These are phyloP conservation scores for Zygogramma bicolorata DNA, from an alignment of 2,888 invertebrate genomes.

Conservation along the genomic window DNA sequence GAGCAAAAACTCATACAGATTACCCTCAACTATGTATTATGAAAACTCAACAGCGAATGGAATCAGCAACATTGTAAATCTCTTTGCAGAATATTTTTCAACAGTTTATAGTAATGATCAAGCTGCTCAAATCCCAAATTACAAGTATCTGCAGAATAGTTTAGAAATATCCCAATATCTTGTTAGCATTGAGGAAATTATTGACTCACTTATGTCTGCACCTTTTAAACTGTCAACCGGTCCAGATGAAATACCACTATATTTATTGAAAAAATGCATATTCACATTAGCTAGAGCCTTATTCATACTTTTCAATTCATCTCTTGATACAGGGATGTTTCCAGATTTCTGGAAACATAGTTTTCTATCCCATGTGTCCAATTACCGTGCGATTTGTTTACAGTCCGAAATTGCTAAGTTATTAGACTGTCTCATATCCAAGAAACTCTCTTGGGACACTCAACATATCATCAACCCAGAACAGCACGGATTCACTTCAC, in stretches of 20 bases:
- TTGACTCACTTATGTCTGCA: neutral
- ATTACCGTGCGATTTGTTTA: conserved; percentile 10
- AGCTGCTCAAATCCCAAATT: neutral
- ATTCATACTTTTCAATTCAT: neutral
- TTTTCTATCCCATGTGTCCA: neutral
- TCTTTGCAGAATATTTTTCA: conserved; percentile 7
- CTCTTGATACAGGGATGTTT: neutral
- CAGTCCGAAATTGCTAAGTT: conserved; percentile 8
- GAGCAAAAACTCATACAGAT: conserved; percentile 1
- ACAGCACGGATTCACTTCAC: no score
- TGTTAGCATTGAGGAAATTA: conserved; percentile 4
- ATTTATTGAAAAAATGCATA: conserved; percentile 7
- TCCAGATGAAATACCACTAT: conserved; percentile 4
- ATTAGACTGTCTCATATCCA: neutral
- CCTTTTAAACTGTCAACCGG: neutral
- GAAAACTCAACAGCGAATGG: neutral
- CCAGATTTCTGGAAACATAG: conserved; percentile 1
- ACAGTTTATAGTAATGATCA: conserved; percentile 6
- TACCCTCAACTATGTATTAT: conserved; percentile 7
- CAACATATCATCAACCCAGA: conserved; percentile 3
- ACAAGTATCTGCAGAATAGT: conserved; percentile 6
- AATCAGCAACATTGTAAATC: neutral
- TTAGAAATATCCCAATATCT: neutral
- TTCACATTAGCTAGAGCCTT: neutral
- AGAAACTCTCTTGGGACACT: conserved; percentile 8